Evolutionary conservation across 2,888 invertebrate genomes (phyloP).

Genomic region (Ophion obscuratus): DNA sequence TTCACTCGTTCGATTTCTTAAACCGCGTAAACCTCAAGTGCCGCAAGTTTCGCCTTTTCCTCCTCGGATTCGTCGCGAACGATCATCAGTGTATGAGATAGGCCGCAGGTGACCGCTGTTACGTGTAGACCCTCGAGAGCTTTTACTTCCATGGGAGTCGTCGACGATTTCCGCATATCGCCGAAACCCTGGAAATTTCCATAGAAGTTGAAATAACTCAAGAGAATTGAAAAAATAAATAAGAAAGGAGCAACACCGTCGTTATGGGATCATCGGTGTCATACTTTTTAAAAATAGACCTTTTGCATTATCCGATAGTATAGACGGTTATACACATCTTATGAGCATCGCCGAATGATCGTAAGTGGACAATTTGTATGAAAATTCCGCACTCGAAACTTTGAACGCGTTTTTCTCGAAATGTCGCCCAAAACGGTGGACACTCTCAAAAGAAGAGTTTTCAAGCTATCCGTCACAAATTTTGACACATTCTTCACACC

Average conservation of each 20-base stretch:
- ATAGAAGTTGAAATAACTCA: not conserved
- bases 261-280: too few relatives aligned
- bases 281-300: too few relatives aligned
- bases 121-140: conserved; percentile 91
- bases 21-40: conserved; percentile 85
- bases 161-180: conserved; percentile 94
- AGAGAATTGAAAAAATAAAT: conserved; percentile 28
- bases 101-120: conserved; percentile 92
- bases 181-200: conserved; percentile 90
- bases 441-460: too few relatives aligned
- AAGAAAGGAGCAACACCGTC: not conserved
- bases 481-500: too few relatives aligned
- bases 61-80: conserved; percentile 88
- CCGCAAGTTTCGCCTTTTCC: conserved; percentile 87
- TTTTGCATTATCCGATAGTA: too few relatives aligned
- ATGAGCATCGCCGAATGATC: too few relatives aligned
- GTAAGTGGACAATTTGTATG: too few relatives aligned
- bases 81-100: conserved; percentile 92
- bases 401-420: too few relatives aligned
- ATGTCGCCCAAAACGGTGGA: too few relatives aligned
- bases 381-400: too few relatives aligned
- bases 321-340: too few relatives aligned
- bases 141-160: conserved; percentile 94
- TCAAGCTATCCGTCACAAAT: too few relatives aligned
- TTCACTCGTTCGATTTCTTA: conserved; percentile 62